Conservation (phyloP, 2,113 vertebrate genomes). For the Hydrochoerus hydrochaeris region DNA sequence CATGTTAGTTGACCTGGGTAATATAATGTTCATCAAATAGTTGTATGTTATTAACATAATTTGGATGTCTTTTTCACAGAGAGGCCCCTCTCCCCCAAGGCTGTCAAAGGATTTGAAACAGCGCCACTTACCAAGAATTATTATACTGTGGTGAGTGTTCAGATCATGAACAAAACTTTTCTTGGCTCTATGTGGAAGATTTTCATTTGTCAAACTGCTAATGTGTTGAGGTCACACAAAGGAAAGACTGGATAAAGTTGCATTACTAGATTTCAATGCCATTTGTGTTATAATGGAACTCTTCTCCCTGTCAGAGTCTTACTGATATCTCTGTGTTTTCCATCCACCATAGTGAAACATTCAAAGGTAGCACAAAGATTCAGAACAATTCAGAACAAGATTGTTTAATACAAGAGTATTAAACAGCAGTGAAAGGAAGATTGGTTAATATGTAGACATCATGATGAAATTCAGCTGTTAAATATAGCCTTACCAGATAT, state of each 20-base stretch:
- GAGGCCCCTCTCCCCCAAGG: conserved; percentile 95
- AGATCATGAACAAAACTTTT: conserved; percentile 59
- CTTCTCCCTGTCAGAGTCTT: conserved; percentile 15
- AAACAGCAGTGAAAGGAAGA: neutral
- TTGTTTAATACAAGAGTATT: too few relatives aligned
- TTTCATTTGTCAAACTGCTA: conserved; percentile 9
- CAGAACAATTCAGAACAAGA: too few relatives aligned
- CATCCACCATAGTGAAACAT: neutral
- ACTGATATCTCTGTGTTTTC: neutral
- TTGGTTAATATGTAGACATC: neutral
- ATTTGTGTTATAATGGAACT: neutral
- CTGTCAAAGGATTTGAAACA: conserved; percentile 90
- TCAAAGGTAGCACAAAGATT: neutral
- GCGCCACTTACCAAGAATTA: conserved; percentile 97
- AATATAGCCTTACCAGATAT: neutral
- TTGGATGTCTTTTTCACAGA: conserved; percentile 86
- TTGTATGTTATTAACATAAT: conserved; percentile 43
- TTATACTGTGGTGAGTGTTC: conserved; percentile 94
- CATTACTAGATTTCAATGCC: neutral
- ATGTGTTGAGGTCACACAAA: conserved; percentile 21
- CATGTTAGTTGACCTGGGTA: conserved; percentile 1
- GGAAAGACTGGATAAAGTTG: conserved; percentile 18
- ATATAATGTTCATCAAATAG: conserved; percentile 1
- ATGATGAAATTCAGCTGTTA: conserved; percentile 24
- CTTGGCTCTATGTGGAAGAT: conserved; percentile 5